Evolutionary conservation across 1,140 invertebrate genomes (phyloP).

Genomic region (Adelges cooleyi): DNA sequence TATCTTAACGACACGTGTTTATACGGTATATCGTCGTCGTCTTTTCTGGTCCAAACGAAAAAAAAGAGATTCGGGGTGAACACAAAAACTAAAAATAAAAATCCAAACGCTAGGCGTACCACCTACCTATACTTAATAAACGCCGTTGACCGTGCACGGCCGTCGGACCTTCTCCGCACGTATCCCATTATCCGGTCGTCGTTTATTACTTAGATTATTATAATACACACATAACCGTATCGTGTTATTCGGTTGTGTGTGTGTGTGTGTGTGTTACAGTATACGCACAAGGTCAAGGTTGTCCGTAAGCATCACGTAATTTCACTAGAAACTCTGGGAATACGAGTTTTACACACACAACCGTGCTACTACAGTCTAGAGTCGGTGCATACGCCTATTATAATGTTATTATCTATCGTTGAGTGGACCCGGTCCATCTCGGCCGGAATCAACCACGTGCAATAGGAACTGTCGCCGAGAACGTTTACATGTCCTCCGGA

Average conservation of each 20-base stretch:
- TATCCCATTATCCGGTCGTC: background rate
- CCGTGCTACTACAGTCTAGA: no score
- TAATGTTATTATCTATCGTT: background rate
- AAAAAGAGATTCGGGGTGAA: no score
- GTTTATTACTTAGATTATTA: constrained; percentile 8
- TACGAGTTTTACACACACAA: background rate
- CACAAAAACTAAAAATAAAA: no score
- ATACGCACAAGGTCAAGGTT: constrained; percentile 21
- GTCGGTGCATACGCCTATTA: no score
- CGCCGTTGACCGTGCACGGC: no score
- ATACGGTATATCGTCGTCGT: no score
- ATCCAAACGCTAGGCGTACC: no score
- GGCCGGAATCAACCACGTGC: background rate
- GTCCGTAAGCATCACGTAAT: constrained; percentile 14
- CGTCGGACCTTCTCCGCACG: no score
- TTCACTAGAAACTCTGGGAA: background rate
- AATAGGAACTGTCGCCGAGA: no score
- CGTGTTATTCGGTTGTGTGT: background rate
- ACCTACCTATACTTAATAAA: no score
- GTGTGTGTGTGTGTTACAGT: background rate
- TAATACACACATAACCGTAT: background rate
- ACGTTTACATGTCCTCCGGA: background rate
- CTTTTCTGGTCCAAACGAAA: no score
- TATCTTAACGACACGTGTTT: no score
- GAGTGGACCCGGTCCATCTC: background rate